Conservation (phyloP, 1,140 invertebrate species). For the Anthonomus grandis region DNA sequence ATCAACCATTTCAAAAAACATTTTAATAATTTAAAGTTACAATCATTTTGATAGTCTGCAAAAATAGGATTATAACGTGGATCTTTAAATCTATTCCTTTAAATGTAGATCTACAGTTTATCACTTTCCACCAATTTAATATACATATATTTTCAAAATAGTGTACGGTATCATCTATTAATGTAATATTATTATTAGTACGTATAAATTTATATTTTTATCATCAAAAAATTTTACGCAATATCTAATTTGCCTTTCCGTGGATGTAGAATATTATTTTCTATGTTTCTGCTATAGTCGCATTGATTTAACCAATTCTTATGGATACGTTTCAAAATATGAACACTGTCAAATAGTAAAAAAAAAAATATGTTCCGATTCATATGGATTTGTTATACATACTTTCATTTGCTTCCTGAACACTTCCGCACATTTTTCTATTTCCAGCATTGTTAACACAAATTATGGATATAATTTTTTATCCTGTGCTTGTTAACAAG, state of each 20-base stretch:
- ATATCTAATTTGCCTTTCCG: neutral
- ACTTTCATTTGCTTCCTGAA: neutral
- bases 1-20: neutral
- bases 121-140: neutral
- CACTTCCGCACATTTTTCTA: neutral
- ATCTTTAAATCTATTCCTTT: neutral
- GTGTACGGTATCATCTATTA: neutral
- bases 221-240: neutral
- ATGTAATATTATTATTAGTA: neutral
- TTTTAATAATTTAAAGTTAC: neutral
- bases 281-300: neutral
- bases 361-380: neutral
- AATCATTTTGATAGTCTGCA: neutral
- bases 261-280: neutral
- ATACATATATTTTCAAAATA: neutral
- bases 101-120: neutral
- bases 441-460: neutral
- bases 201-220: neutral
- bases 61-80: neutral
- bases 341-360: neutral
- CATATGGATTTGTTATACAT: neutral
- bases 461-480: neutral
- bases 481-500: neutral
- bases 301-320: neutral
- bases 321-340: conserved; percentile 1